phyloP scores from a whole-genome alignment of 2,888 invertebrate genomes.

The Julus scandinavius region DNA sequence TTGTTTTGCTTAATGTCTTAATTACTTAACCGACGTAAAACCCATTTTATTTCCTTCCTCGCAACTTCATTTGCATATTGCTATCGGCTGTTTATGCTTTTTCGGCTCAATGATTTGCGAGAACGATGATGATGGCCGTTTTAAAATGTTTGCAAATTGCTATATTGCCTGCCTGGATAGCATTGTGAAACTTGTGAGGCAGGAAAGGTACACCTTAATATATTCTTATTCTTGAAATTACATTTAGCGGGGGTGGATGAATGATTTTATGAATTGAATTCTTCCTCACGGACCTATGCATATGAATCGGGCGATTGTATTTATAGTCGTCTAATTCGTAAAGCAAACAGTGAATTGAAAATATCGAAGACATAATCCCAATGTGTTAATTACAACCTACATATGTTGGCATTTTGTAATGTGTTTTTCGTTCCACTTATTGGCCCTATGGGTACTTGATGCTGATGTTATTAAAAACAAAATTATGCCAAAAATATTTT shows the following conservation, averaged over 20 bases:
- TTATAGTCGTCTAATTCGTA: background rate
- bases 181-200: background rate
- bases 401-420: too few species aligned
- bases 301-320: background rate
- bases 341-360: background rate
- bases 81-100: background rate
- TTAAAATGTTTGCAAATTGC: background rate
- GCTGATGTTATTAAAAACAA: too few species aligned
- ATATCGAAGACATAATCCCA: too few species aligned
- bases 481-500: too few species aligned
- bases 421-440: too few species aligned
- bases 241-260: background rate
- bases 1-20: constrained; percentile 19
- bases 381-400: too few species aligned
- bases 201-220: background rate
- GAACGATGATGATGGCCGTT: background rate
- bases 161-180: background rate
- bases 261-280: background rate
- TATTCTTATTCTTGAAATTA: background rate
- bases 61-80: background rate
- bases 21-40: constrained; percentile 13
- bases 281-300: background rate
- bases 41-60: background rate
- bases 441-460: too few species aligned
- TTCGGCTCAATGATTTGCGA: background rate